A percentile compares a stretch with the other conserved stretches of the same genome.
These are phyloP conservation scores for Myripristis jacobus DNA, from an alignment of 2,797 vertebrate species.

Conservation along the genomic window DNA sequence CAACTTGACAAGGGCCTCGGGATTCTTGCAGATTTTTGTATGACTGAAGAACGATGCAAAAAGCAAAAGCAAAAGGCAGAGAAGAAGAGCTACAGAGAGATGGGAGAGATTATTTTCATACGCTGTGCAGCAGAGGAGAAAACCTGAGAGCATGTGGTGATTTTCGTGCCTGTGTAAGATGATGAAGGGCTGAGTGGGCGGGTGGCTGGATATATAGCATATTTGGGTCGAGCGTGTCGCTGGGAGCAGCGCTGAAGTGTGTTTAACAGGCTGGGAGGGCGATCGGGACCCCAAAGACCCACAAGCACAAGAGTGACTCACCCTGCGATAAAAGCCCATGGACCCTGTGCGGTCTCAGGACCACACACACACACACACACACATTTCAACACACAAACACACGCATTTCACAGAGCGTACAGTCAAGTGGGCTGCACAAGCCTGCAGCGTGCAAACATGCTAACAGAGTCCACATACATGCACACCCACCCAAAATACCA, in stretches of 20 bases:
- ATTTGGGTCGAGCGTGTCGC: constrained; percentile 6
- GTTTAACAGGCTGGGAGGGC: constrained; percentile 46
- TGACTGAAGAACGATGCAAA: too few relatives aligned
- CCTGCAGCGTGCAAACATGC: neutral
- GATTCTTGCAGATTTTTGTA: too few relatives aligned
- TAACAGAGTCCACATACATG: neutral
- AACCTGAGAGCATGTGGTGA: constrained; percentile 27
- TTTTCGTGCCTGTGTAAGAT: constrained; percentile 38
- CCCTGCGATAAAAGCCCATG: constrained; percentile 15
- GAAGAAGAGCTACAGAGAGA: too few relatives aligned
- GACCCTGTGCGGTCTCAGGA: neutral
- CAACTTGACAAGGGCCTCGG: too few relatives aligned
- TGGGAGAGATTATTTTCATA: too few relatives aligned
- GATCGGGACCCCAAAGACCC: constrained; percentile 49
- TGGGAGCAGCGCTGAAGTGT: constrained; percentile 43
- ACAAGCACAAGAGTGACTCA: constrained; percentile 58
- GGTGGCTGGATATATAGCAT: constrained; percentile 39
- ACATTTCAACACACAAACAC: constrained; percentile 2
- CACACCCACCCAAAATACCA: neutral
- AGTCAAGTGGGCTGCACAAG: neutral
- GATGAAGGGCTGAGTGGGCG: constrained; percentile 47
- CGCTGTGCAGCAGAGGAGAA: neutral
- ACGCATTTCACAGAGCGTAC: neutral
- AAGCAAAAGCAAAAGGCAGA: too few relatives aligned
- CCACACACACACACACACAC: neutral